phyloP scores from a whole-genome alignment of 1,140 invertebrate genomes.

The Cydia fagiglandana region DNA sequence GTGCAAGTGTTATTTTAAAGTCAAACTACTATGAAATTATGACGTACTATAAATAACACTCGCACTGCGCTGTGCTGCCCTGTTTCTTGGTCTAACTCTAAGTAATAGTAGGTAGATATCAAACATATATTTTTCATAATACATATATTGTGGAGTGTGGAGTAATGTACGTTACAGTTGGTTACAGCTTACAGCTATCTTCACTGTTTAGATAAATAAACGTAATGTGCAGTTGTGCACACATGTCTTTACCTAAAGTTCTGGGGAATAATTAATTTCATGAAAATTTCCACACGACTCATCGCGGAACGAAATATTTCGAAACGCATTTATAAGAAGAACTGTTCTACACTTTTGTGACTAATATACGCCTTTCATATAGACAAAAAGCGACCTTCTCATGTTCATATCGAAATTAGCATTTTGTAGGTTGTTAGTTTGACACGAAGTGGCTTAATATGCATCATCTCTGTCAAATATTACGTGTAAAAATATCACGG shows the following conservation, averaged over 20 bases:
- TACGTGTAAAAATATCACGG: no score
- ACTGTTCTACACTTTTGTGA: not conserved
- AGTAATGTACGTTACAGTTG: no score
- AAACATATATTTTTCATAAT: no score
- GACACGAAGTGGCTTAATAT: not conserved
- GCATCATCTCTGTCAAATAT: not conserved
- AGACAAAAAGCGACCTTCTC: conserved; percentile 19
- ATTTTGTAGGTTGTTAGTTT: not conserved
- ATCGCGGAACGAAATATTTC: conserved; percentile 18
- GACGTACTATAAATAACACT: no score
- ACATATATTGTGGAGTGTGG: no score
- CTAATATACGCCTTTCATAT: conserved; percentile 7
- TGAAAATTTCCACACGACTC: conserved; percentile 12
- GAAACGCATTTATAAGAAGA: not conserved
- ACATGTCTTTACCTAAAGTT: not conserved
- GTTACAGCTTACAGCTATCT: not conserved
- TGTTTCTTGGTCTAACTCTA: no score
- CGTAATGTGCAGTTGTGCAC: not conserved
- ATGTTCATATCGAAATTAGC: conserved; percentile 14
- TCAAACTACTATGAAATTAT: no score
- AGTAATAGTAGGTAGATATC: no score
- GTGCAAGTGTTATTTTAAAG: no score
- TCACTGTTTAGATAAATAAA: not conserved
- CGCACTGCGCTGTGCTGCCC: no score
- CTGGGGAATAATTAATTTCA: not conserved